Evolutionary conservation across 2,888 invertebrate genomes (phyloP), one percentile per base, ranked within the genome.

Genomic region (Augochlorella aurata): DNA sequence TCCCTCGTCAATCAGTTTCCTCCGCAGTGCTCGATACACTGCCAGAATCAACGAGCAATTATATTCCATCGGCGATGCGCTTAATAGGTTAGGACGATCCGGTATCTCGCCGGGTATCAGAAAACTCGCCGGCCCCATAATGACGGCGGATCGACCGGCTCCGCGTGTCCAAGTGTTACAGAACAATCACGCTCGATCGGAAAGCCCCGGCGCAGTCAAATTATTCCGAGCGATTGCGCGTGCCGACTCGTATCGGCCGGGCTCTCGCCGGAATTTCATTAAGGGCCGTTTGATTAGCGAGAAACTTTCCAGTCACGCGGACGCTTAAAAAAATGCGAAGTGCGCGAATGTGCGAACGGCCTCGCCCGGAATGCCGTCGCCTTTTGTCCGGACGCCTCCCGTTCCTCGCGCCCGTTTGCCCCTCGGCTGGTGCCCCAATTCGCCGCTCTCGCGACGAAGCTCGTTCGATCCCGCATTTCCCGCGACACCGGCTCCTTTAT

Each of bases 191-290:
- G 29, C 29, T 2, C 29, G 29, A 29, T 29, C 29, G 29, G 29
- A 29, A 29, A 29, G 29, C 29, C 29, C 29, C 29, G 29, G 29
- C 29, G 68, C 12, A 45, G 49, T n/a, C 49, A 61, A 79, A 73
- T 80, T 68, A 79, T 80, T 69, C 63, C 72, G 52, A 14, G 52
- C 72, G 81, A 85, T 73, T 74, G 72, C 83, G 21, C 44, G 54
- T 45, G 44, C 61, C 63, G 61, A 78, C 78, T 45, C 73, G 73
- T 81, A 74, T 74, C 72, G 73, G 74, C 68, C 75, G 84, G 83
- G 81, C 85, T 63, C 7, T 5, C 67, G 63, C 70, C 49, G 87
- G 83, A 87, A 88, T 88, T 88, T 88, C 85, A 88, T 86, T 88
- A 29, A 88, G 77, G 58, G 63, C 76, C 66, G 63, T 77, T 80